These are phyloP conservation scores for Popillia japonica DNA, from an alignment of 1,140 invertebrate genomes.

Conservation along the genomic window DNA sequence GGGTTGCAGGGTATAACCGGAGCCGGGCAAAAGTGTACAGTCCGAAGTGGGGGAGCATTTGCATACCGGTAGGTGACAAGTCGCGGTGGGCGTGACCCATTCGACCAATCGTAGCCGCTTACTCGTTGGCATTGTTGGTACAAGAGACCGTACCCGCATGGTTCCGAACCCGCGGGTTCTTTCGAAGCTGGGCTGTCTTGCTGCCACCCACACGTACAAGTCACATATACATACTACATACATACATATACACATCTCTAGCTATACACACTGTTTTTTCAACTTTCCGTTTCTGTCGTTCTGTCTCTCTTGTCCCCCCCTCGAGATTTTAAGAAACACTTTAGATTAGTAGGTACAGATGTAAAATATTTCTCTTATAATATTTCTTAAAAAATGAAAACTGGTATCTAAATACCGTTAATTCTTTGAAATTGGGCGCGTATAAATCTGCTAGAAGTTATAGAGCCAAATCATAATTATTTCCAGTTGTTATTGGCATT, in stretches of 20 bases:
- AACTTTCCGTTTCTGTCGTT: conserved; percentile 26
- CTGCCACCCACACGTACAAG: conserved; percentile 50
- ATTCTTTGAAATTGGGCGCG: no score
- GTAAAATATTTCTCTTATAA: no score
- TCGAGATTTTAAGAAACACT: conserved; percentile 25
- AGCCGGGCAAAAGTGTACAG: conserved; percentile 41
- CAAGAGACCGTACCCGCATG: conserved; percentile 56
- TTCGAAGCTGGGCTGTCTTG: conserved; percentile 43
- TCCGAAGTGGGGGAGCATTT: conserved; percentile 54
- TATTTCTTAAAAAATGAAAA: no score
- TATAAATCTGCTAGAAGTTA: no score
- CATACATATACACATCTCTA: background rate
- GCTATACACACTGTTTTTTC: background rate
- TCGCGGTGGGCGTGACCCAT: conserved; percentile 55
- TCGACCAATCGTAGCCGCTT: conserved; percentile 54
- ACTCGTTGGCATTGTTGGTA: conserved; percentile 52
- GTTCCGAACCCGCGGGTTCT: conserved; percentile 54
- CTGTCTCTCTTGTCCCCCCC: conserved; percentile 35
- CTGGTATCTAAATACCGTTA: no score
- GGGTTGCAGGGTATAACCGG: conserved; percentile 46
- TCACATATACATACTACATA: no score
- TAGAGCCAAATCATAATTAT: no score
- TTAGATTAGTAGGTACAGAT: conserved; percentile 15
- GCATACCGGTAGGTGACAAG: conserved; percentile 61
- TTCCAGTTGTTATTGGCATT: no score